phyloP scores from a whole-genome alignment of 2,888 invertebrate genomes.

The Capitulum mitella region DNA sequence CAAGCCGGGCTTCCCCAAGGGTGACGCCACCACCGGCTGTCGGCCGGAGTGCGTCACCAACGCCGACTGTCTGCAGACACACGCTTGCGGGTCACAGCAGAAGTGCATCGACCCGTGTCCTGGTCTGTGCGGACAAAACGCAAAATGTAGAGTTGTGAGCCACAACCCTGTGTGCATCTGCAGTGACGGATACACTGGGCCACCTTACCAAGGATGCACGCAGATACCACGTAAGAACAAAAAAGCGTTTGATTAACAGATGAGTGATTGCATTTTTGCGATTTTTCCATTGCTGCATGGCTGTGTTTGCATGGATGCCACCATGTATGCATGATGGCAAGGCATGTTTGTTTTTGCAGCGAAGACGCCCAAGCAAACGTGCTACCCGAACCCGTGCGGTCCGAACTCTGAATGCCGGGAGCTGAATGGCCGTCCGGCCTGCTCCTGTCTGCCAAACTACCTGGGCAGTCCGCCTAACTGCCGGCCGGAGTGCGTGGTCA shows the following conservation, averaged over 20 bases:
- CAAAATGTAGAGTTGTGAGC: constrained; percentile 55
- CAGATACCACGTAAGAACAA: not conserved
- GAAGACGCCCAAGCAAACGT: constrained; percentile 8
- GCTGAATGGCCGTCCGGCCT: constrained; percentile 54
- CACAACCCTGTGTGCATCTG: constrained; percentile 46
- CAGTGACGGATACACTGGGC: constrained; percentile 32
- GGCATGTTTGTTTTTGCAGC: too few species aligned
- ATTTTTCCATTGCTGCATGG: too few species aligned
- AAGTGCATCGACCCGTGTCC: constrained; percentile 69
- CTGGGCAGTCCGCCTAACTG: constrained; percentile 50
- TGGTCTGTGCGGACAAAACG: constrained; percentile 43
- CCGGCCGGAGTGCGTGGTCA: constrained; percentile 67
- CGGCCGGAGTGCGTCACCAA: constrained; percentile 82
- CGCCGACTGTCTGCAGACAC: constrained; percentile 59
- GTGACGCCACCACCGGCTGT: constrained; percentile 67
- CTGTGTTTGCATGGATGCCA: constrained; percentile 44
- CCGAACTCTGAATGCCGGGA: constrained; percentile 72
- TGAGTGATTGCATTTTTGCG: too few species aligned
- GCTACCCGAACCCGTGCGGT: constrained; percentile 64
- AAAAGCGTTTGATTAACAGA: too few species aligned
- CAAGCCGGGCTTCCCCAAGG: constrained; percentile 48
- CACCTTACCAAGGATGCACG: not conserved
- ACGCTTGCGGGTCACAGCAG: constrained; percentile 61
- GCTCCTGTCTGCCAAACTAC: constrained; percentile 53
- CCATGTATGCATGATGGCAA: constrained; percentile 49